Percentiles rank a stretch among this genome's conserved stretches.
phyloP scores from a whole-genome alignment of 2,888 invertebrate genomes.

The Drosophila longiperda region DNA sequence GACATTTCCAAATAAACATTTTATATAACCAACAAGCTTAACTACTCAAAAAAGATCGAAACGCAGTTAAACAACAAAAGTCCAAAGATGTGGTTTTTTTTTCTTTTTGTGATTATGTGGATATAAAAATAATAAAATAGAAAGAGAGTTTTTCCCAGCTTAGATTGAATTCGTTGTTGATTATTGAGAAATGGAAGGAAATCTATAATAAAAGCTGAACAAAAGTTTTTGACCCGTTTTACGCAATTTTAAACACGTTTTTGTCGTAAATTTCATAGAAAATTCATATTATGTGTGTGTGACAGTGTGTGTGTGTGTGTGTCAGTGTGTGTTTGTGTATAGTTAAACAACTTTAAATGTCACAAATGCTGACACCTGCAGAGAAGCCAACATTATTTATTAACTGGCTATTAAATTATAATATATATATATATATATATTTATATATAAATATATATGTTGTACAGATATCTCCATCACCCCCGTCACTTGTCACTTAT shows the following conservation, averaged over 20 bases:
- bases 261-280: slow-evolving; percentile 17
- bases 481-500: neutral
- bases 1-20: slow-evolving; percentile 28
- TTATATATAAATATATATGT: neutral
- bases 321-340: neutral
- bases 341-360: neutral
- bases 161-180: slow-evolving; percentile 15
- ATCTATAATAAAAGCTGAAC: slow-evolving; percentile 19
- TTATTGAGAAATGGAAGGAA: slow-evolving; percentile 27
- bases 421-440: slow-evolving; percentile 5
- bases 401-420: slow-evolving; percentile 7
- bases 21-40: slow-evolving; percentile 26
- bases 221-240: slow-evolving; percentile 19
- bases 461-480: neutral
- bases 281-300: neutral
- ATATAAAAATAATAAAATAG: slow-evolving; percentile 26
- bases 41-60: slow-evolving; percentile 19
- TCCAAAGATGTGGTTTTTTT: neutral
- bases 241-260: slow-evolving; percentile 39
- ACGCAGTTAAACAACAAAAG: slow-evolving; percentile 3
- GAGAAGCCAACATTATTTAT: slow-evolving; percentile 6
- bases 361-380: slow-evolving; percentile 11
- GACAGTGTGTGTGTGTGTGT: neutral
- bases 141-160: slow-evolving; percentile 26
- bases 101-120: neutral